These are phyloP conservation scores for Lepilemur ruficaudatus DNA, from an alignment of 2,797 vertebrate species.

Conservation along the genomic window DNA sequence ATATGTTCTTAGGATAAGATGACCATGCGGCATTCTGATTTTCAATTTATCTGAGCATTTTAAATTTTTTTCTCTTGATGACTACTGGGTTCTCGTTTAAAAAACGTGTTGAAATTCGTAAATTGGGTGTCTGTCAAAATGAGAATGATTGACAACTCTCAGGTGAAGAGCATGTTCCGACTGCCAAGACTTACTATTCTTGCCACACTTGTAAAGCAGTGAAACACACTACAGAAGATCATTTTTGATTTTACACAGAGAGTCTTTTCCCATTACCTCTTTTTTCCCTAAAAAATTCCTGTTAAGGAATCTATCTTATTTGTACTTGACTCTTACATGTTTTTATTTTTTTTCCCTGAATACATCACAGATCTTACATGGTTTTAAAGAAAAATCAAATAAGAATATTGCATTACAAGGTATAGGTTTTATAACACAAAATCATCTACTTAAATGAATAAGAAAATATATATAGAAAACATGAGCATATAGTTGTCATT, in stretches of 20 bases:
- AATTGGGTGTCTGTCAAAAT: slow-evolving; percentile 62
- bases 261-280: background rate
- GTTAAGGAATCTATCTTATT: background rate
- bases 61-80: slow-evolving; percentile 39
- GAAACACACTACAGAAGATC: slow-evolving; percentile 48
- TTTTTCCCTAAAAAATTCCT: background rate
- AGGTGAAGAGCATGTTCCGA: slow-evolving; percentile 50
- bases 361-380: background rate
- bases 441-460: background rate
- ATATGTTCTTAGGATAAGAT: background rate
- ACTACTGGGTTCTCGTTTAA: slow-evolving; percentile 7
- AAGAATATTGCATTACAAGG: background rate
- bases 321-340: background rate
- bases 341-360: background rate
- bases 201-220: slow-evolving; percentile 24
- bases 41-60: slow-evolving; percentile 35
- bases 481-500: background rate
- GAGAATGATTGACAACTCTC: slow-evolving; percentile 75
- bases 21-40: slow-evolving; percentile 1
- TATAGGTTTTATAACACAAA: background rate
- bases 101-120: slow-evolving; percentile 63
- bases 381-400: background rate
- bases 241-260: background rate
- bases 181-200: slow-evolving; percentile 27
- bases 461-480: background rate